Conservation (phyloP, 2,888 invertebrate species). For the Trissolcus brochymenae region DNA sequence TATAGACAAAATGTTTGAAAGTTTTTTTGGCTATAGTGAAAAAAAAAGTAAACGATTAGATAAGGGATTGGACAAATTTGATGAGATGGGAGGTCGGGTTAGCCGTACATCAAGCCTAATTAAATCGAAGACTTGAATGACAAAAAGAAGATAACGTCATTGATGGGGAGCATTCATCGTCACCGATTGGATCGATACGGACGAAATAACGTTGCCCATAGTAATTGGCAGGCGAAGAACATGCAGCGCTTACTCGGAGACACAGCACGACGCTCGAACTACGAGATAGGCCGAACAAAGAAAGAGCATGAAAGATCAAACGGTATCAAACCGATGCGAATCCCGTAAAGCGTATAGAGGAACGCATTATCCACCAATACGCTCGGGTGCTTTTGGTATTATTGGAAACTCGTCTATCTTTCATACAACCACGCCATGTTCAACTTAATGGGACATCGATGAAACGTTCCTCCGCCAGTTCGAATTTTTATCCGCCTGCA, state of each 20-base stretch:
- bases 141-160: slow-evolving; percentile 25
- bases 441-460: slow-evolving; percentile 54
- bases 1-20: too few species aligned
- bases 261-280: slow-evolving; percentile 30
- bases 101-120: slow-evolving; percentile 14
- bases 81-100: too few species aligned
- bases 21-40: too few species aligned
- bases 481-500: slow-evolving; percentile 37
- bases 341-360: slow-evolving; percentile 61
- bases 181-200: slow-evolving; percentile 43
- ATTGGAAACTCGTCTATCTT: slow-evolving; percentile 69
- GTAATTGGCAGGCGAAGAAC: slow-evolving; percentile 53
- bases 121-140: slow-evolving; percentile 28
- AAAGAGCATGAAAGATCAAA: slow-evolving; percentile 60
- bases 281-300: slow-evolving; percentile 51
- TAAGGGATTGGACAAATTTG: too few species aligned
- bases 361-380: slow-evolving; percentile 70
- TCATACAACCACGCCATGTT: slow-evolving; percentile 51
- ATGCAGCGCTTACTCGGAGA: slow-evolving; percentile 19
- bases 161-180: slow-evolving; percentile 31
- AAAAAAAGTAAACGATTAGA: too few species aligned
- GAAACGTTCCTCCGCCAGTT: slow-evolving; percentile 42
- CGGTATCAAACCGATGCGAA: slow-evolving; percentile 63
- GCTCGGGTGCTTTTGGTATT: slow-evolving; percentile 68
- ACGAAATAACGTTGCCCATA: slow-evolving; percentile 50